These are phyloP conservation scores for Nomada flava DNA, from an alignment of 2,888 invertebrate species.

Conservation along the genomic window DNA sequence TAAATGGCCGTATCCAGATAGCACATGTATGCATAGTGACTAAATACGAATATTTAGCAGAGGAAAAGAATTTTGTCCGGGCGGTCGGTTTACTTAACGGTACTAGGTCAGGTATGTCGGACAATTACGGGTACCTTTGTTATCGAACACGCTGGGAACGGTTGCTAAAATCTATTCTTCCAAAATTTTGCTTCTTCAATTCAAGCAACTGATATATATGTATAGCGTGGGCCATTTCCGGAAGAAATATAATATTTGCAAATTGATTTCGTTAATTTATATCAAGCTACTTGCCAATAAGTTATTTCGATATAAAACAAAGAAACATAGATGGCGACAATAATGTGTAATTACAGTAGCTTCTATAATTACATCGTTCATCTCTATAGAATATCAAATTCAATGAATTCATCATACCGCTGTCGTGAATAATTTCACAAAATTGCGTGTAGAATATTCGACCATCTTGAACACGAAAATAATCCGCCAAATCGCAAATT, in stretches of 20 bases:
- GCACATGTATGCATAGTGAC: neutral
- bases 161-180: neutral
- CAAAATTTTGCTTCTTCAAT: neutral
- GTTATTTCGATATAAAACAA: too few relatives aligned
- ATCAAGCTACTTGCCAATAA: too few relatives aligned
- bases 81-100: constrained; percentile 50
- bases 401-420: constrained; percentile 84
- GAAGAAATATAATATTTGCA: too few relatives aligned
- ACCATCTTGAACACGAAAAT: constrained; percentile 92
- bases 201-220: too few relatives aligned
- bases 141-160: constrained; percentile 5
- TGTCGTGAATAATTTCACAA: constrained; percentile 89
- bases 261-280: too few relatives aligned
- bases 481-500: constrained; percentile 90
- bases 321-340: too few relatives aligned
- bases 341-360: too few relatives aligned
- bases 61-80: constrained; percentile 29
- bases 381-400: neutral
- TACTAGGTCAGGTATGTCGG: constrained; percentile 47
- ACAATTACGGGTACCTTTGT: constrained; percentile 41
- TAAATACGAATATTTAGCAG: neutral
- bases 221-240: too few relatives aligned
- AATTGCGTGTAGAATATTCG: constrained; percentile 91
- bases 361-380: neutral
- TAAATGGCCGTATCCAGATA: too few relatives aligned